Base-by-base conservation (phyloP, 2,888 invertebrate genomes). In the Callinectes sapidus region DNA sequence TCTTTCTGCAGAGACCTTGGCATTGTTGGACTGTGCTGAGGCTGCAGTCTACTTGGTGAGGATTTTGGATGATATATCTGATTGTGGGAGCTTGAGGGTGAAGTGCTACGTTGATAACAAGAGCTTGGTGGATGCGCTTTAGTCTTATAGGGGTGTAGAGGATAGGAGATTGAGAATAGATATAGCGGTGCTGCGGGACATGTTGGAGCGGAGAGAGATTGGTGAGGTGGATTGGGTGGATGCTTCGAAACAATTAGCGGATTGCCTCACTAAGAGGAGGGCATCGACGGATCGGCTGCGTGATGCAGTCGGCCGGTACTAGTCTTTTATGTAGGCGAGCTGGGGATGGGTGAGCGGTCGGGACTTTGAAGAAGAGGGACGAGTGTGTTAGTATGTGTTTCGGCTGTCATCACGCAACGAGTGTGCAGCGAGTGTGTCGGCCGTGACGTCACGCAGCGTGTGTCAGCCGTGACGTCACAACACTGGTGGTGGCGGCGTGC, bases 121-220 rank as follows among this genome's bases (percentile, higher is more conserved):
- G 89, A 89, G 89, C 66, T 89, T 89, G 66, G 32, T 89, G 66
- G 89, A 89, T 32, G 32, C 89, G 8, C 89, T 89, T 32, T 32
- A 55, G 14, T 89, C 89, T 28, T 89, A 32, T 28, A 89, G 28
- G 39, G 35, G 89, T 32, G 66, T 89, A 32, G 61, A 89, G 61
- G 89, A 89, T 61, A 89, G 23, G n/a, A 89, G 89, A 55, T 61
- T 89, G 89, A 23, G 66, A 13, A 54, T 89, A 28, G 89, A 48
- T 55, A 89, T 89, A 55, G 89, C 89, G 23, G 18, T 89, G 23
- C 16, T 89, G 89, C 89, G 89, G 8, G 55, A 89, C 35, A 89
- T 89, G 89, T 18, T 89, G 89, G 89, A 89, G 32, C 55, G 42
- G 48, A 88, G 66, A 89, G 89, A 89, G 35, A 32, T 61, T 23